Percentiles rank a stretch among this genome's conserved stretches.
Conservation (phyloP, 2,113 vertebrate genomes). For the Tetrax tetrax region DNA sequence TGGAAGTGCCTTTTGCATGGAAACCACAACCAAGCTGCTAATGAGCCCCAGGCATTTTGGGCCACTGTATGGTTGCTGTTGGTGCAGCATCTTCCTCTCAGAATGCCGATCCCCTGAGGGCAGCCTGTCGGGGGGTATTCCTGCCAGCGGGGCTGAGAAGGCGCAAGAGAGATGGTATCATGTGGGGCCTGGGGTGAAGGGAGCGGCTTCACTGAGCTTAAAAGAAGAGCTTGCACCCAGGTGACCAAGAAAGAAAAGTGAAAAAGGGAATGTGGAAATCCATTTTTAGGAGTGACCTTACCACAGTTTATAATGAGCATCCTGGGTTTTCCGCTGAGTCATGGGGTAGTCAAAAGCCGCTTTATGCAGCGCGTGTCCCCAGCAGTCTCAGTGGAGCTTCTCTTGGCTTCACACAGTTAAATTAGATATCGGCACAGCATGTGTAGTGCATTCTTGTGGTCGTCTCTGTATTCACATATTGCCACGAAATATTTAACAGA, state of each 20-base stretch:
- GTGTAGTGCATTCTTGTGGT: neutral
- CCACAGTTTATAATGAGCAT: neutral
- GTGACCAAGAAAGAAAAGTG: neutral
- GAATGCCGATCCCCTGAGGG: neutral
- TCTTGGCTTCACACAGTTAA: neutral
- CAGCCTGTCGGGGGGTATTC: neutral
- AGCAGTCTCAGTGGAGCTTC: neutral
- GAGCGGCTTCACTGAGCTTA: neutral
- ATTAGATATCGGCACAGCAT: neutral
- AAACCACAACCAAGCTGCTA: neutral
- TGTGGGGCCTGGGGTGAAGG: neutral
- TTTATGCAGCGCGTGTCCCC: neutral
- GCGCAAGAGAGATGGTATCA: accelerated
- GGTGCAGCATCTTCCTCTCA: neutral
- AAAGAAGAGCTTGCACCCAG: neutral
- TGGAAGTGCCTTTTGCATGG: neutral
- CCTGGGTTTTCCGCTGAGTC: conserved; percentile 40
- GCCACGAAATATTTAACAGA: neutral
- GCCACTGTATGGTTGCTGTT: accelerated
- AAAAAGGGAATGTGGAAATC: neutral
- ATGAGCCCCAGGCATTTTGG: neutral
- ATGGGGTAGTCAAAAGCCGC: neutral
- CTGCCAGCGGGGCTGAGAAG: neutral
- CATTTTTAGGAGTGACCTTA: conserved; percentile 16
- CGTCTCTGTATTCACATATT: neutral